A percentile compares a stretch with the other conserved stretches of the same genome.
These are phyloP conservation scores for Falco punctatus DNA, from an alignment of 2,113 vertebrate genomes.

Conservation along the genomic window DNA sequence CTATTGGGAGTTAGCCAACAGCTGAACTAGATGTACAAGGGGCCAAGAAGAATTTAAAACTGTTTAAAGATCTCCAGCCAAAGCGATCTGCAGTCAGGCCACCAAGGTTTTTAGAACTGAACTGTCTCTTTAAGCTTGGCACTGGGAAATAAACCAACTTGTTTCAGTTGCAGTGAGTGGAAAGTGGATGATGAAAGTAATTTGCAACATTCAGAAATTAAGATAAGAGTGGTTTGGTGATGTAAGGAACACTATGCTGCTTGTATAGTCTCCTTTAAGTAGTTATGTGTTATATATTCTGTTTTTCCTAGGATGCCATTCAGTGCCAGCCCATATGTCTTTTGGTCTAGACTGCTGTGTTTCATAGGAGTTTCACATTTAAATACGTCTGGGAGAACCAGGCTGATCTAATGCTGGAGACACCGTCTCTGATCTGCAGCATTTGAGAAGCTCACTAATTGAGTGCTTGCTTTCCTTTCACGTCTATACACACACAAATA, in stretches of 20 bases:
- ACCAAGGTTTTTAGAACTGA: neutral
- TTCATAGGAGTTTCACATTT: neutral
- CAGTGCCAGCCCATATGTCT: neutral
- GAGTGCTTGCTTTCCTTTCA: neutral
- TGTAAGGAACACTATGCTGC: neutral
- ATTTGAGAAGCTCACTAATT: neutral
- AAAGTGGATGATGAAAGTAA: neutral
- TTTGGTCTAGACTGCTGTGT: neutral
- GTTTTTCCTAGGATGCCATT: neutral
- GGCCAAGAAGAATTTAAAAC: neutral
- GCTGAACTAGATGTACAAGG: neutral
- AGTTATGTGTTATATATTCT: neutral
- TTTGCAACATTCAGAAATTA: neutral
- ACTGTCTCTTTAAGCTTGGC: neutral
- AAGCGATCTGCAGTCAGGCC: neutral
- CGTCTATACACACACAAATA: neutral
- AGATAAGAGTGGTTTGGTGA: neutral
- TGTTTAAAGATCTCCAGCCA: neutral
- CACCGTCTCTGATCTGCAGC: neutral
- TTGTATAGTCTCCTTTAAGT: neutral
- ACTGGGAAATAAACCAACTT: neutral
- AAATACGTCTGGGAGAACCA: neutral
- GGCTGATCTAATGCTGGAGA: neutral
- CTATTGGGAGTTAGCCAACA: neutral
- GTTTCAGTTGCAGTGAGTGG: neutral